Evolutionary conservation across 2,113 vertebrate species (phyloP), one percentile per base, ranked within the genome.

Genomic region (Cranoglanis bouderius): DNA sequence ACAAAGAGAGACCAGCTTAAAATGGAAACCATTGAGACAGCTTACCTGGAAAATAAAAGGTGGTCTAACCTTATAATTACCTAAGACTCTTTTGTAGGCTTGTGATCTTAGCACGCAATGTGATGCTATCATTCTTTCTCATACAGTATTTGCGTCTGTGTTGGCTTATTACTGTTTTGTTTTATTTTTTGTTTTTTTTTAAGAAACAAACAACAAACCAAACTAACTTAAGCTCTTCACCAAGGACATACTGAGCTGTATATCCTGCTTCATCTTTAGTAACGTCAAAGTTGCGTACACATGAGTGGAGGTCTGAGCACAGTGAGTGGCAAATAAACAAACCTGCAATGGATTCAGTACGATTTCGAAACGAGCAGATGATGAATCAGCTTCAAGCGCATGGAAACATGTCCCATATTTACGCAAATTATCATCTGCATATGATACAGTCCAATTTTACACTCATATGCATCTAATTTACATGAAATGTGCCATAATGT

Each of bases 1-100:
- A 72, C 32, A 85, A 85, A 53, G 49, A 53, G 49, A 70, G 32
- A 74, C 35, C 35, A 19, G 46, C 38, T 78, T 77, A 77, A 59
- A 77, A 77, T 86, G 21, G 32, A 86, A 55, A 4, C 61, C 35
- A 72, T 86, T 67, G 35, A 85, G 49, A 32, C 4, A 35, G 18
- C 43, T 14, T 55, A 35, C 49, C 19, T 74, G 84, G 2, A 55
- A 38, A 57, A 74, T 10, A 75, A 75, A 75, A 46, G 18, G 35
- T 74, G 70, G 35, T 26, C n/a, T 57, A 85, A 40, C 46, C 67
- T 85, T 86, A 77, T 75, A 57, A 59, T 57, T 86, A n/a, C 32
- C 4, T 57, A 32, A 8, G 18, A 38, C 4, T 49, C 40, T 67
- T 85, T 72, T 84, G 32, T 53, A 53, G 43, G 83, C 40, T 67